Evolutionary conservation across 2,888 invertebrate genomes (phyloP), one percentile per base, ranked within the genome.

Genomic region (Mycalesis mineus): DNA sequence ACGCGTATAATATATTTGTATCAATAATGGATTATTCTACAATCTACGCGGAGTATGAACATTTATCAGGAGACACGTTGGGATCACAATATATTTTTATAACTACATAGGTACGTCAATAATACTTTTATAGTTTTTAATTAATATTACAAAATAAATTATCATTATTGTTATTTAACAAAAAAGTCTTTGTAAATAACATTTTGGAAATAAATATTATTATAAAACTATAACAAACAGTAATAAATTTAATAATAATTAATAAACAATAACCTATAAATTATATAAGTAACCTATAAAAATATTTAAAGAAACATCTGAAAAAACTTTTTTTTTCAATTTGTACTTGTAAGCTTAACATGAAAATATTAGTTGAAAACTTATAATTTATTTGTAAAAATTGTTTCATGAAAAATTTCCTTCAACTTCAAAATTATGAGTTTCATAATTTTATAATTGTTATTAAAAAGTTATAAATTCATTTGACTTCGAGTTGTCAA

Each of bases 41-140:
- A 56, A 58, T 58, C 63, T 66, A 66, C 54, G 62, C 68, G 68
- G 66, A 64, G 64, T 68, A 69, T 62, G 61, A 66, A 67, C 62
- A 68, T 68, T 61, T 64, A 74, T 63, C 71, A 76, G 75, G 80
- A 78, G 75, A 75, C 78, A 81, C 75, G 68, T 63, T 69, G 77
- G 79, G 77, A 80, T 80, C 79, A 80, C 78, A 53, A 78, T 73
- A 70, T 66, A 74, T 66, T 67, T 64, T 63, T 61, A 49, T 40
- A 47, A 58, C 60, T 62, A 60, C 41, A 40, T 31, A 47, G 11
- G 55, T 56, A 47, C 15, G 55, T 56, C 33, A 49, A 40, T 47
- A 57, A 58, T 63, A 63, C 50, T 57, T 55, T 56, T 60, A 61
- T 50, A n/a, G 17, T 39, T 45, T 56, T 40, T 31, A 49, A 7